These are phyloP conservation scores for Phenganax stokvisi DNA, from an alignment of 92 coral and sea anemone genomes.

Conservation along the genomic window DNA sequence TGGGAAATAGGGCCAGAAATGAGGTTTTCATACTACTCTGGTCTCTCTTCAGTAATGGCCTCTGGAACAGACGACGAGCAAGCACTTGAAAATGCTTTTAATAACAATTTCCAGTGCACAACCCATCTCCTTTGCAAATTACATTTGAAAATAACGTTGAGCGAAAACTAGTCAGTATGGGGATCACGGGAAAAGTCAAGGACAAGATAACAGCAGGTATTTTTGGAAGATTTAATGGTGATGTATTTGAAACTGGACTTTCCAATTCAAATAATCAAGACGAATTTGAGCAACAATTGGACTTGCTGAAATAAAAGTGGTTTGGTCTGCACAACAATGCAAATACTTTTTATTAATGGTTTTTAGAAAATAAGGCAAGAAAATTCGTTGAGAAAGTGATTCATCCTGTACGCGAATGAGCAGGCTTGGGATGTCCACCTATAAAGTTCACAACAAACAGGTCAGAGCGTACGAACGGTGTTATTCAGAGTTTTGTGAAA, in stretches of 20 bases:
- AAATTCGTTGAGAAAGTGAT: conserved; percentile 27
- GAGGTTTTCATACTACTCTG: too few relatives aligned
- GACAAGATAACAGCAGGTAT: conserved; percentile 5
- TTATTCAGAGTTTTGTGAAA: conserved; percentile 37
- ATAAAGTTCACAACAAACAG: conserved; percentile 32
- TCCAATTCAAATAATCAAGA: conserved; percentile 5
- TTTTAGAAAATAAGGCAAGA: neutral
- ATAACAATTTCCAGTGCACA: conserved; percentile 19
- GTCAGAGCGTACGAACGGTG: conserved; percentile 38
- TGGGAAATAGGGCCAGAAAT: too few relatives aligned
- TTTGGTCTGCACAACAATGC: neutral
- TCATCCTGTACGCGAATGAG: conserved; percentile 43
- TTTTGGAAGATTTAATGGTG: conserved; percentile 10
- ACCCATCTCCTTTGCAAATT: conserved; percentile 12
- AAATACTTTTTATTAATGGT: neutral
- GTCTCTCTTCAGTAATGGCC: too few relatives aligned
- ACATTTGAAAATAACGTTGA: conserved; percentile 18
- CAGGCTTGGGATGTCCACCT: conserved; percentile 48
- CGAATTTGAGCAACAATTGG: neutral
- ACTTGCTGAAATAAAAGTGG: conserved; percentile 8
- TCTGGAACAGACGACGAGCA: too few relatives aligned
- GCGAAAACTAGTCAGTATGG: conserved; percentile 2
- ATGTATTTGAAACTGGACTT: conserved; percentile 29
- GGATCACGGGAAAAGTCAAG: neutral
- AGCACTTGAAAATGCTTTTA: conserved; percentile 14